Evolutionary conservation across 1,140 invertebrate genomes (phyloP).

Genomic region (Magallana angulata): DNA sequence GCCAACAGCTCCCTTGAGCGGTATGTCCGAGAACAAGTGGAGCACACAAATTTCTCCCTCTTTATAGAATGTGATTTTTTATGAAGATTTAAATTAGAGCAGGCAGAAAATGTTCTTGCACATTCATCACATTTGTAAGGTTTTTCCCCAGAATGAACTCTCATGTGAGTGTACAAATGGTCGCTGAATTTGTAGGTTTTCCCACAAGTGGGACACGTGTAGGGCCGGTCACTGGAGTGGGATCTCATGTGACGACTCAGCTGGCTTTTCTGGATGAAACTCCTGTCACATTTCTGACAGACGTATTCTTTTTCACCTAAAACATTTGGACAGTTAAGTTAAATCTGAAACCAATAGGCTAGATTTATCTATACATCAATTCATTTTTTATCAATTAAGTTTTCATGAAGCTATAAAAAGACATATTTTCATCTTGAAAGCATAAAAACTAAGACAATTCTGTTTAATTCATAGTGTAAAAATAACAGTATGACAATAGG

Average conservation of each 20-base stretch:
- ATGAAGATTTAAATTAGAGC: conserved; percentile 74
- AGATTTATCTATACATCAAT: no score
- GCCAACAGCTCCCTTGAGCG: conserved; percentile 38
- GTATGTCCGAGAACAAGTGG: conserved; percentile 66
- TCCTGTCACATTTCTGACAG: conserved; percentile 91
- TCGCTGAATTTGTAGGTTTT: conserved; percentile 57
- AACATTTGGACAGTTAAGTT: no score
- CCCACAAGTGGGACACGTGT: conserved; percentile 63
- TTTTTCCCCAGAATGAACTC: conserved; percentile 69
- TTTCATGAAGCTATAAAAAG: no score
- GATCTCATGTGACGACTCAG: conserved; percentile 55
- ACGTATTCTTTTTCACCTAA: conserved; percentile 96
- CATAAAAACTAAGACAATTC: no score
- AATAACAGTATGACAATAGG: no score
- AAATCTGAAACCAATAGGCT: no score
- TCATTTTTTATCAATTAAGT: no score
- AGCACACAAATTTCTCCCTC: conserved; percentile 65
- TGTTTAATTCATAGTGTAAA: no score
- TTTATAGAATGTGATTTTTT: conserved; percentile 34
- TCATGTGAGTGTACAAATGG: conserved; percentile 59
- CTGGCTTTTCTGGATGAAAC: conserved; percentile 64
- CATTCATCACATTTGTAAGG: conserved; percentile 69
- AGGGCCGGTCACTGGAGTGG: conserved; percentile 40
- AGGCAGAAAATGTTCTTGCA: conserved; percentile 74
- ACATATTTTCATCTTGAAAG: no score